Evolutionary conservation across 2,888 invertebrate species (phyloP).

Genomic region (Anthophora plumipes): DNA sequence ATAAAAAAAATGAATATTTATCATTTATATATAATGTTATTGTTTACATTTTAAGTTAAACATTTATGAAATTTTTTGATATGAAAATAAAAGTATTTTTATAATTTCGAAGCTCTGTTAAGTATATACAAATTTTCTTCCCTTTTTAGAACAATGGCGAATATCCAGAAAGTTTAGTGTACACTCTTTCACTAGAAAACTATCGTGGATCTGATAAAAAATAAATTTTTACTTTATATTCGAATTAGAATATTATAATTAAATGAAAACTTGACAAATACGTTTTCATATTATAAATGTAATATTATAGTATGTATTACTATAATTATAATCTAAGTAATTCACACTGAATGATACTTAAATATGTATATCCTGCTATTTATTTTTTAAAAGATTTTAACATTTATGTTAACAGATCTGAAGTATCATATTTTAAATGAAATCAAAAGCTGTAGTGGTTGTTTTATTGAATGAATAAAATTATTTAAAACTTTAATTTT

Average conservation of each 20-base stretch:
- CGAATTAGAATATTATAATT: not conserved
- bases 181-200: not conserved
- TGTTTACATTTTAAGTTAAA: too few species aligned
- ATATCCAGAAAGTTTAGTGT: slow-evolving; percentile 4
- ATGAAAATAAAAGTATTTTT: too few species aligned
- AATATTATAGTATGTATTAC: too few species aligned
- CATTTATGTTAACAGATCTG: not conserved
- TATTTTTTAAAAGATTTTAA: too few species aligned
- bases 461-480: not conserved
- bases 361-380: too few species aligned
- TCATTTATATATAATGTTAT: too few species aligned
- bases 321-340: too few species aligned
- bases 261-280: not conserved
- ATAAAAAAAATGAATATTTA: too few species aligned
- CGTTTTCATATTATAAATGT: not conserved
- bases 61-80: too few species aligned
- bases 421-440: not conserved
- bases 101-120: too few species aligned
- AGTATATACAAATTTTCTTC: not conserved
- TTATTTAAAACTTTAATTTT: not conserved
- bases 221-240: not conserved
- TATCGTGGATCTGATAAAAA: not conserved
- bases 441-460: not conserved
- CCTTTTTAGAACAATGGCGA: not conserved
- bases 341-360: too few species aligned